Conservation (phyloP, 2,888 invertebrate genomes). For the Cyrtodaria siliqua region DNA sequence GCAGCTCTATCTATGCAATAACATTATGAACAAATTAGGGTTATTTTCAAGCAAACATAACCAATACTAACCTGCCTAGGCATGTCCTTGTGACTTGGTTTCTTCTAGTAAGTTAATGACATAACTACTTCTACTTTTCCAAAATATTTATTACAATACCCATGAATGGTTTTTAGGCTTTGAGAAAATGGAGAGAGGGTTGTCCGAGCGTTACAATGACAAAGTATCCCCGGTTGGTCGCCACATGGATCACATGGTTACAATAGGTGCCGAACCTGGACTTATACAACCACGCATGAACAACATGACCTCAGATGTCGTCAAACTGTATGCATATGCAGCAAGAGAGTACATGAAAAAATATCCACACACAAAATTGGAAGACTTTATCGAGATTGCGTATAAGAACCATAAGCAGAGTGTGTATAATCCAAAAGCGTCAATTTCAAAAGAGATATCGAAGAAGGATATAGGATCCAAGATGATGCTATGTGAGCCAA, state of each 20-base stretch:
- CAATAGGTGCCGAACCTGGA: constrained; percentile 77
- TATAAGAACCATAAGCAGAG: constrained; percentile 82
- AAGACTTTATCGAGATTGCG: constrained; percentile 78
- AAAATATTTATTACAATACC: too few species aligned
- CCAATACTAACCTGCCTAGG: too few species aligned
- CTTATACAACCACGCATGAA: constrained; percentile 76
- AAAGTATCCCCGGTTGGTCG: constrained; percentile 77
- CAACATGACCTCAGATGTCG: constrained; percentile 82
- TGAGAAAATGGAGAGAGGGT: constrained; percentile 83
- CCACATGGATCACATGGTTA: constrained; percentile 81
- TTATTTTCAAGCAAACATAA: too few species aligned
- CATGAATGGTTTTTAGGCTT: constrained; percentile 70
- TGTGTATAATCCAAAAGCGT: constrained; percentile 79
- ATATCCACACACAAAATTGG: constrained; percentile 70
- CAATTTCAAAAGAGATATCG: constrained; percentile 70
- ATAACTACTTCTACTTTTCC: too few species aligned
- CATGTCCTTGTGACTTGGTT: too few species aligned
- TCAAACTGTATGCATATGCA: constrained; percentile 83
- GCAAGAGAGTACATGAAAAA: constrained; percentile 80
- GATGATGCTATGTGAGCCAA: constrained; percentile 78
- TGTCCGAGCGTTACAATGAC: constrained; percentile 80
- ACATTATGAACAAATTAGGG: too few species aligned
- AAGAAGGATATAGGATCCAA: constrained; percentile 68
- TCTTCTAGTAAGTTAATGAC: too few species aligned
- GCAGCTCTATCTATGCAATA: too few species aligned